phyloP scores from a whole-genome alignment of 2,113 vertebrate genomes.

The Sceloporus tristichus region DNA sequence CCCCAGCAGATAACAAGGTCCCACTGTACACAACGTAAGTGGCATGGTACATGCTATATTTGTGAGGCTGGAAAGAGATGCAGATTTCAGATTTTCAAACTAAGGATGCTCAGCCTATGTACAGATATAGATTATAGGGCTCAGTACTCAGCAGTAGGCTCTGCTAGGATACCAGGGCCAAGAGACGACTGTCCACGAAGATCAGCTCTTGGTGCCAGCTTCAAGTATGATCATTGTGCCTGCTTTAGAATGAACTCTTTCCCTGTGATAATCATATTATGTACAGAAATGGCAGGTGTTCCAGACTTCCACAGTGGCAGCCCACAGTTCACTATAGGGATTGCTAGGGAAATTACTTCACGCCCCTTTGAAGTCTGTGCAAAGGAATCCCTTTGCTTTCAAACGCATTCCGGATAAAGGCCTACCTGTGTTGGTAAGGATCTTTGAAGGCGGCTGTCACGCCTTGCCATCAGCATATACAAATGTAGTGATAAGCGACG shows the following conservation, averaged over 20 bases:
- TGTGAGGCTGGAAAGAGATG: too few relatives aligned
- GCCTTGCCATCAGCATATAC: conserved; percentile 45
- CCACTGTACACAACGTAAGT: too few relatives aligned
- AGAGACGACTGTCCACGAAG: not conserved
- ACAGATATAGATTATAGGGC: too few relatives aligned
- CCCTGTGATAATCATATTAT: not conserved
- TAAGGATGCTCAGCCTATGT: too few relatives aligned
- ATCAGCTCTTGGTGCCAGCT: not conserved
- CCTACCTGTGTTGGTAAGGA: conserved; percentile 48
- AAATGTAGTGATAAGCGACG: conserved; percentile 44
- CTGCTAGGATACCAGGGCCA: not conserved
- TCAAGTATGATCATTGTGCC: not conserved
- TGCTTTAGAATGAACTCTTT: not conserved
- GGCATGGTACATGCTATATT: too few relatives aligned
- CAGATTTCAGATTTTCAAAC: too few relatives aligned
- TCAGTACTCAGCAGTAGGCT: not conserved
- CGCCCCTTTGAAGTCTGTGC: conserved; percentile 34
- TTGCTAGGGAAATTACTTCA: not conserved
- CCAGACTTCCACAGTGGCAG: not conserved
- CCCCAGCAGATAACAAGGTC: too few relatives aligned
- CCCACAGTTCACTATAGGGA: not conserved
- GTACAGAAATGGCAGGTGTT: not conserved
- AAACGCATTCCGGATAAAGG: conserved; percentile 5
- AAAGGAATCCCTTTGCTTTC: conserved; percentile 47
- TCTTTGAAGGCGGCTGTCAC: conserved; percentile 56